Conservation (phyloP, 2,113 vertebrate genomes). For the Plectropomus leopardus region DNA sequence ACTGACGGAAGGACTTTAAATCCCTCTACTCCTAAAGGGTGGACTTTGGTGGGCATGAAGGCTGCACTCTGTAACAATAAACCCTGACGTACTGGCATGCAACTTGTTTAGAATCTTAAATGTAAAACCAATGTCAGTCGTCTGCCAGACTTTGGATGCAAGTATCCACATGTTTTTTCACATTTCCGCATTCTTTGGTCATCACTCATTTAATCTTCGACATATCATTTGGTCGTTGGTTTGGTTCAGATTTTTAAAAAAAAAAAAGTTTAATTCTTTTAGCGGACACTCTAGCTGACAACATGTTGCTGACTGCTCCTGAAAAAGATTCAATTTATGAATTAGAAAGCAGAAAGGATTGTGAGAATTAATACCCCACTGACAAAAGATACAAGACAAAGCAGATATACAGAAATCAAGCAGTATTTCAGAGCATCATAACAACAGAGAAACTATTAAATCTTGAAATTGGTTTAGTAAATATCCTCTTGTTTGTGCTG, state of each 20-base stretch:
- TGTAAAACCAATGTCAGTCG: not conserved
- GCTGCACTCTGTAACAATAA: too few relatives aligned
- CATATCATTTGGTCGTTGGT: not conserved
- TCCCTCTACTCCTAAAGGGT: too few relatives aligned
- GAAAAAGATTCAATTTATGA: not conserved
- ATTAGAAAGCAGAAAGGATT: not conserved
- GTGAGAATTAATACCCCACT: not conserved
- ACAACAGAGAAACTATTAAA: not conserved
- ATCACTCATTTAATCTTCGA: conserved; percentile 8
- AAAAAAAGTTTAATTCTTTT: not conserved
- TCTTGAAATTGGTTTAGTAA: too few relatives aligned
- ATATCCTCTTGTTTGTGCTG: not conserved
- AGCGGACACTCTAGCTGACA: not conserved
- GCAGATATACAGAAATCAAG: not conserved
- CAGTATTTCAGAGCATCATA: not conserved
- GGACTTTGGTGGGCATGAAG: too few relatives aligned
- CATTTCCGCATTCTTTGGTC: not conserved
- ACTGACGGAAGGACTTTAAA: too few relatives aligned
- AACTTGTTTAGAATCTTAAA: not conserved
- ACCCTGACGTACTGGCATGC: too few relatives aligned
- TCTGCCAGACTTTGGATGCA: not conserved
- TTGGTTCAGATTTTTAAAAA: too few relatives aligned
- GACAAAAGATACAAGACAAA: not conserved
- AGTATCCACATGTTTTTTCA: conserved; percentile 15
- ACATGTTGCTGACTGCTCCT: not conserved